Base-by-base conservation (phyloP, 2,888 invertebrate genomes). In the Scaeva pyrastri region DNA sequence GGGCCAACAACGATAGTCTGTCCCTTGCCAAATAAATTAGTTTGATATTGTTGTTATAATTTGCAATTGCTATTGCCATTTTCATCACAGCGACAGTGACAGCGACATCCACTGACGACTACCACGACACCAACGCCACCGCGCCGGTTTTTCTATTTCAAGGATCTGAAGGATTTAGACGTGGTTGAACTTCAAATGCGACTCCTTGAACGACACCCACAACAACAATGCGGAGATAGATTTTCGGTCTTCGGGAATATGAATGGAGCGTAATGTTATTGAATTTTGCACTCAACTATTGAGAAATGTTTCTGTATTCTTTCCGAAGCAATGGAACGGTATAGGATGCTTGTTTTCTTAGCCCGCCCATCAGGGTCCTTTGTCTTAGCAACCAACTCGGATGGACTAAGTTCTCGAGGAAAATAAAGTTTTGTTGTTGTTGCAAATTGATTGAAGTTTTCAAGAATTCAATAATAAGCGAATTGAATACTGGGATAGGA, bases 21-120 rank as follows among this genome's bases (percentile, higher is more conserved):
- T 76, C 71, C 75, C 71, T 84, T 72, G 76, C 70, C 77, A 82
- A 86, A 86, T 74, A 82, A 86, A 86, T 86, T 86, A 86, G 86
- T 77, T 81, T 64, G 82, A 74, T 82, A 86, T 86, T 86, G 86
- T 86, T 86, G 77, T 52, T 78, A 74, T 77, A 82, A 82, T 82
- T 62, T 74, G 73, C 52, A 43, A 60, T 55, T 60, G 75, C 48
- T 50, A 45, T 50, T 48, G 12, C 43, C 56, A 62, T 55, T 52
- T 26, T 11, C 55, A 55, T n/a, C 16, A 41, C 23, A 45, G 52
- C 3, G 41, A 55, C 41, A 41, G n/a, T n/a, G n/a, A n/a, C n/a
- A n/a, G n/a, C n/a, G n/a, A n/a, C n/a, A n/a, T n/a, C n/a, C n/a
- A n/a, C n/a, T n/a, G n/a, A n/a, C n/a, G n/a, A n/a, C n/a, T n/a